Evolutionary conservation across 2,888 invertebrate genomes (phyloP), one percentile per base, ranked within the genome.

Genomic region (Malthinus seriepunctatus): DNA sequence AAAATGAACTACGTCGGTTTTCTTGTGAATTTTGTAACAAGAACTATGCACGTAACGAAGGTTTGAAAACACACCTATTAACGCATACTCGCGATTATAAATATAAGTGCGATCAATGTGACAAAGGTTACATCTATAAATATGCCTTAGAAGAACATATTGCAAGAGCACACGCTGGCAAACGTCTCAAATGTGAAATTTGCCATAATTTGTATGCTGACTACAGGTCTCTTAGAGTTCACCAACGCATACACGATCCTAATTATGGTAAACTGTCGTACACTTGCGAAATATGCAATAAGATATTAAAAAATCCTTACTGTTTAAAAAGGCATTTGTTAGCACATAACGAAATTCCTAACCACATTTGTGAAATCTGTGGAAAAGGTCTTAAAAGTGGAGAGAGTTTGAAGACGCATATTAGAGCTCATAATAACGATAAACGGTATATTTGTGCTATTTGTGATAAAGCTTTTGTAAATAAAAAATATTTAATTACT

Each of bases 171-270:
- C 79, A 76, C 76, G 72, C 73, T 70, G 78, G 79, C 61, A 80
- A 79, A 8, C 81, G 81, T 8, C 80, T 75, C 72, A 77, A 79
- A 65, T 82, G 82, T 71, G 74, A 78, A 33, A 74, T 79, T 51
- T 82, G 82, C 69, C 80, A 80, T 73, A 79, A 78, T 69, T 71
- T 78, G 57, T 82, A 80, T 75, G 75, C 79, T 38, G 77, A 78
- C 38, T 78, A 78, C 32, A 37, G 45, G 6, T 53, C 48, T 12
- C 53, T 39, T 9, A 62, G 56, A 32, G 60, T 51, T 32, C 68
- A 68, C 47, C 11, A 55, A 5, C 35, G 51, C 12, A 54, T 52
- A 6, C 66, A 67, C 49, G 62, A 67, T 8, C 62, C 60, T 4
- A 45, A 49, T n/a, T 63, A 57, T 39, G 53, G 49, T 7, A 50